Evolutionary conservation across 2,113 vertebrate genomes (phyloP).

Genomic region (Raja brachyura): DNA sequence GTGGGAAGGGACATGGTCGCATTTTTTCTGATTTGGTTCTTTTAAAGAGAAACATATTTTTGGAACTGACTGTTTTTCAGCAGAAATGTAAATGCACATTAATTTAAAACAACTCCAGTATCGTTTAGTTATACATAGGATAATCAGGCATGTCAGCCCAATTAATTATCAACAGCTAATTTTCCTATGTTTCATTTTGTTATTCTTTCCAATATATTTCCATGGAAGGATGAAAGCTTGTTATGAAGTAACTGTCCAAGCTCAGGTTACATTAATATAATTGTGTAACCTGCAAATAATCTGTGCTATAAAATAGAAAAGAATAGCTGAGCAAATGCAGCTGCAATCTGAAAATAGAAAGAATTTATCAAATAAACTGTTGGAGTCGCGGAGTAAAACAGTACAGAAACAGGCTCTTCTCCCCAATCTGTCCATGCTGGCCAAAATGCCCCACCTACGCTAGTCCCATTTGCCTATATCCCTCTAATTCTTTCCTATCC

Average conservation of each 20-base stretch:
- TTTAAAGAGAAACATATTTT: not conserved
- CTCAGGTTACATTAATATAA: not conserved
- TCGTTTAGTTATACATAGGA: not conserved
- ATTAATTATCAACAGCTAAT: not conserved
- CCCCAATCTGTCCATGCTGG: no score
- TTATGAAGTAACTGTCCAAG: not conserved
- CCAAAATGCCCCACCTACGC: no score
- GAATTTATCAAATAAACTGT: not conserved
- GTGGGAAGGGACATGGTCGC: no score
- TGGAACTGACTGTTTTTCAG: not conserved
- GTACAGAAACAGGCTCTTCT: no score
- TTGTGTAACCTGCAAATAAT: not conserved
- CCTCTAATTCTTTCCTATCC: no score
- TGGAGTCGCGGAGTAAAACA: no score
- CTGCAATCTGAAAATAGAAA: not conserved
- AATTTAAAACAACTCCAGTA: not conserved
- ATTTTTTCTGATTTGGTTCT: not conserved
- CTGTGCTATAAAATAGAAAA: not conserved
- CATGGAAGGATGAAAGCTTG: not conserved
- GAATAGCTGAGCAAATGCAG: not conserved
- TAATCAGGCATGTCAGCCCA: not conserved
- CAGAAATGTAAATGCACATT: not conserved
- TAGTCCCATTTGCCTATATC: no score
- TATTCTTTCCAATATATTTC: not conserved
- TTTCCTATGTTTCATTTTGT: not conserved